These are phyloP conservation scores for Acrocyrtus sp. DNA, from an alignment of 2,888 invertebrate species.

Conservation along the genomic window DNA sequence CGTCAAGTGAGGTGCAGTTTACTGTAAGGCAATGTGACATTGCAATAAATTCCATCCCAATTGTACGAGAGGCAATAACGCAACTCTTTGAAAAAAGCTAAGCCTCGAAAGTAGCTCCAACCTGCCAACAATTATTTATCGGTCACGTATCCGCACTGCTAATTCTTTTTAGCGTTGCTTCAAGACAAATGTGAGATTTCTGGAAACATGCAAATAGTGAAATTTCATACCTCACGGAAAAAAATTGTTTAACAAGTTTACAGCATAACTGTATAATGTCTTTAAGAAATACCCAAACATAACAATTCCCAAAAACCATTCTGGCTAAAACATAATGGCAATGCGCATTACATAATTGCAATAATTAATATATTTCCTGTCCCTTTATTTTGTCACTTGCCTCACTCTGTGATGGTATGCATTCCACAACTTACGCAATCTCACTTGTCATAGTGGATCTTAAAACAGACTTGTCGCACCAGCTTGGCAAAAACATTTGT, in stretches of 20 bases:
- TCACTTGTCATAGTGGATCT: not conserved
- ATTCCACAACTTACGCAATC: not conserved
- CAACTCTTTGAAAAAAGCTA: too few species aligned
- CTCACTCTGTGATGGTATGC: not conserved
- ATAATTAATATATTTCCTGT: not conserved
- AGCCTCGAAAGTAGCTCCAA: not conserved
- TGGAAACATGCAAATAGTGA: slow-evolving; percentile 44
- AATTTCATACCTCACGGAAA: slow-evolving; percentile 23
- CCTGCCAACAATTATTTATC: slow-evolving; percentile 23
- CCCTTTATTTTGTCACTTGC: not conserved
- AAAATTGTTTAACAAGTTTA: slow-evolving; percentile 1
- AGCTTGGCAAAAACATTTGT: not conserved
- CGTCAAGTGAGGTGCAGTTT: too few species aligned
- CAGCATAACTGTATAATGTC: not conserved
- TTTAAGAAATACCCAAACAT: too few species aligned
- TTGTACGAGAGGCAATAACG: too few species aligned
- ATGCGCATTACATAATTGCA: not conserved
- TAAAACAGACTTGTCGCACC: not conserved
- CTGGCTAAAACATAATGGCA: not conserved
- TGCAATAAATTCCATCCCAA: not conserved
- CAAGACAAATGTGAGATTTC: slow-evolving; percentile 29
- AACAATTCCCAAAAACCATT: too few species aligned
- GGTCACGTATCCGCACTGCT: slow-evolving; percentile 32
- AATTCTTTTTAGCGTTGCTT: not conserved
- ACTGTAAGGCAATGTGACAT: too few species aligned